Evolutionary conservation across 2,888 invertebrate genomes (phyloP), one percentile per base, ranked within the genome.

Genomic region (Phymatocera aterrima): DNA sequence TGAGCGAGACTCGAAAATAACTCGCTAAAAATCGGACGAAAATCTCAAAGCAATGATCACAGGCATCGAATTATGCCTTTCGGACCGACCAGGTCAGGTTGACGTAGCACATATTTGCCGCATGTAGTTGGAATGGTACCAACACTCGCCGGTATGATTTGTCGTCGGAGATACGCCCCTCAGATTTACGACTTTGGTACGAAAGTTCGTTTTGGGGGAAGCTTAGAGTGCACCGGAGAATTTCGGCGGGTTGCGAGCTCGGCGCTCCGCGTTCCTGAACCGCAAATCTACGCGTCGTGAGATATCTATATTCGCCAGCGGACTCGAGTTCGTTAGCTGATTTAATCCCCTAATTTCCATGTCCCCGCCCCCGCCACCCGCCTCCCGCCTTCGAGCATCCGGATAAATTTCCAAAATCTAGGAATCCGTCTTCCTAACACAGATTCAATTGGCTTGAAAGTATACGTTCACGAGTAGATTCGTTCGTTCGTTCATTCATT

Each of bases 141-240:
- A 78, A 70, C 78, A 54, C 65, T 79, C 64, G 80, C 61, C 15
- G 54, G 57, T 75, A 79, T 83, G 84, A 85, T 84, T 85, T 84
- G 84, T 84, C 82, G 83, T 82, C 80, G 79, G 77, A 74, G 82
- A 81, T 83, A 81, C 79, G 64, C 34, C 80, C 51, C 80, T 43
- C 74, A 81, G 82, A 83, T 81, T 82, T 82, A 82, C 34, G 79
- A 80, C 75, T 21, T 24, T 43, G 77, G 65, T 72, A 80, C 40
- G 79, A 80, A 80, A 77, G 77, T 77, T 46, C 75, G 54, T n/a
- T n/a, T n/a, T n/a, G n/a, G n/a, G n/a, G n/a, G n/a, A n/a, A 46
- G 61, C 61, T 18, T 65, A 75, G 77, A 78, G 68, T 61, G 70
- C 77, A 68, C 34, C 60, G n/a, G n/a, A 64, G 28, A 21, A 28